These are phyloP conservation scores for Myzus persicae DNA, from an alignment of 1,140 invertebrate genomes.

Conservation along the genomic window DNA sequence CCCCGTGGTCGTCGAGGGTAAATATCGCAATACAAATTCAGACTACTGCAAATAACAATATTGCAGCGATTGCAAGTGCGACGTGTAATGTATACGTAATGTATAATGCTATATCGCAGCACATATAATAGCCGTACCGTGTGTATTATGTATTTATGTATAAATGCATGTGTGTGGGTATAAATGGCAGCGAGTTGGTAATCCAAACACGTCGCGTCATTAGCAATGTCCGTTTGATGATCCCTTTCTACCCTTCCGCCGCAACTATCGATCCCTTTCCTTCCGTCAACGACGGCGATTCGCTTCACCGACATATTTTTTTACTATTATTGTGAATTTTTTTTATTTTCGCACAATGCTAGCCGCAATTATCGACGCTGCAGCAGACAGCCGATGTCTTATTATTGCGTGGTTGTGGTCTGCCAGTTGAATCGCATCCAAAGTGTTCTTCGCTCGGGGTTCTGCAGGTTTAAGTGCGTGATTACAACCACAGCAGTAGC, in stretches of 20 bases:
- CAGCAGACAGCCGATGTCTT: not conserved
- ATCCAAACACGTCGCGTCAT: not conserved
- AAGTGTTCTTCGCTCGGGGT: not conserved
- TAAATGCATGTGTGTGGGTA: not conserved
- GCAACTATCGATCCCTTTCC: not conserved
- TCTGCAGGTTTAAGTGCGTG: not conserved
- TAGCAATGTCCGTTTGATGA: conserved; percentile 2
- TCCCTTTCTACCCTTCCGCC: not conserved
- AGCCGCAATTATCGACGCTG: not conserved
- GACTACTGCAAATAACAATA: not conserved
- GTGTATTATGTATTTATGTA: not conserved
- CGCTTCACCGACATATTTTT: not conserved
- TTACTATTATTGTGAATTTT: not conserved
- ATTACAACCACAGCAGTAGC: not conserved
- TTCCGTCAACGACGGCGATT: not conserved
- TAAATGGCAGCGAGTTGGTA: not conserved
- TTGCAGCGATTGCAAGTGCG: not conserved
- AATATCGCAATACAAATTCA: not conserved
- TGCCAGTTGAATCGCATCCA: not conserved
- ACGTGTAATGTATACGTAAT: not conserved
- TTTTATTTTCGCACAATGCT: not conserved
- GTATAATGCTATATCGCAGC: not conserved
- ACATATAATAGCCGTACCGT: too few relatives aligned
- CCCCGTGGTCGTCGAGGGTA: not conserved
- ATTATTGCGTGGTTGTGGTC: not conserved